Percentiles rank a stretch among this genome's conserved stretches.
Conservation (phyloP, 2,888 invertebrate species). For the Terebella lapidaria region DNA sequence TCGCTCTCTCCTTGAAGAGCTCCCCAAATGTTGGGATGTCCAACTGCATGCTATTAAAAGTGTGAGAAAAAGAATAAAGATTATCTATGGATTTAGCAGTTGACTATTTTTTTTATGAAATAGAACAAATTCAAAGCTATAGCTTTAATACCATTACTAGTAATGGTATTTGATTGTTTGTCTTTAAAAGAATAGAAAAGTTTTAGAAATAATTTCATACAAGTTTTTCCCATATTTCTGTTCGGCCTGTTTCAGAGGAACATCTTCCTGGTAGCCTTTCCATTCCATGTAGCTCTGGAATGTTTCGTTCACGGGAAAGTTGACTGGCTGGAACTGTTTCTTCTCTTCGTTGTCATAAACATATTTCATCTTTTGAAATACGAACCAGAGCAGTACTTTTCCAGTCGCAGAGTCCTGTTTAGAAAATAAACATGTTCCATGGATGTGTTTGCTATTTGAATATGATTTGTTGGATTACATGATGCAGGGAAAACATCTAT, state of each 20-base stretch:
- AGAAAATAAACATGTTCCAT: neutral
- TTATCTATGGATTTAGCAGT: neutral
- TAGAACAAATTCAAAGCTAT: neutral
- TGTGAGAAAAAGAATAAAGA: too few relatives aligned
- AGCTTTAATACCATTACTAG: too few relatives aligned
- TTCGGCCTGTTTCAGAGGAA: conserved; percentile 69
- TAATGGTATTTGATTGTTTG: too few relatives aligned
- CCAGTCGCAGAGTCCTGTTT: conserved; percentile 16
- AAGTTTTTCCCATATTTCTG: conserved; percentile 84
- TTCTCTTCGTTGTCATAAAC: conserved; percentile 74
- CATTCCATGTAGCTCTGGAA: conserved; percentile 59
- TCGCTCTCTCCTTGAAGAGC: conserved; percentile 93
- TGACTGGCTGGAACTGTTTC: conserved; percentile 73
- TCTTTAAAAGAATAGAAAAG: too few relatives aligned
- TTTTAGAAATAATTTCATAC: too few relatives aligned
- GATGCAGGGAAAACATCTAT: too few relatives aligned
- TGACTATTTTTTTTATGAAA: neutral
- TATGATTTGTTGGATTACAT: too few relatives aligned
- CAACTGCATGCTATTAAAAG: conserved; percentile 62
- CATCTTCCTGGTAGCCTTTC: conserved; percentile 82
- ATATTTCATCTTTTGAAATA: conserved; percentile 97
- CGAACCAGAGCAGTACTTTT: conserved; percentile 67
- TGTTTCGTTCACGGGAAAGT: conserved; percentile 71
- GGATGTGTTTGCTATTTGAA: too few relatives aligned
- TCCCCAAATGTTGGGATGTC: conserved; percentile 95